These are phyloP conservation scores for Hepsetus odoe DNA, from an alignment of 2,113 vertebrate genomes.

Conservation along the genomic window DNA sequence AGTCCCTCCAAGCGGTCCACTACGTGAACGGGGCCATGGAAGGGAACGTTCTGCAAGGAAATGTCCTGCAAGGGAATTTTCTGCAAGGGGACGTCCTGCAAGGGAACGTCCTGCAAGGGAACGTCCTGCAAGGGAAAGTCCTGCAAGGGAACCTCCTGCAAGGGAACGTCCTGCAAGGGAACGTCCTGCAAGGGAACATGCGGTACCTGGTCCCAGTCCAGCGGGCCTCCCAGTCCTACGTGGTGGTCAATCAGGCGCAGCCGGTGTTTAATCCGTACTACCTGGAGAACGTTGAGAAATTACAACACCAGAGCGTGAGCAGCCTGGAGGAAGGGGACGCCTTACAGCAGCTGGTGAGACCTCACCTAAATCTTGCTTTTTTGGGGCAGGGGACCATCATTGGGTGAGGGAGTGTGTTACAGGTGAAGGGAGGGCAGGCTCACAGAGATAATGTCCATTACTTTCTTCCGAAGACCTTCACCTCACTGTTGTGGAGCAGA, in stretches of 20 bases:
- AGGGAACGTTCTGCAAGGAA: conserved; percentile 51
- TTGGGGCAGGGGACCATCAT: no score
- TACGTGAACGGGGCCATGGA: conserved; percentile 53
- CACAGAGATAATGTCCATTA: no score
- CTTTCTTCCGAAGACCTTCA: no score
- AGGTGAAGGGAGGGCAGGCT: no score
- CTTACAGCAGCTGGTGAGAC: conserved; percentile 21
- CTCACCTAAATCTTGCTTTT: neutral
- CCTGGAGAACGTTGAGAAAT: conserved; percentile 37
- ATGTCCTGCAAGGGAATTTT: conserved; percentile 54
- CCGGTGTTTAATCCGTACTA: conserved; percentile 51
- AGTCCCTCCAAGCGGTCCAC: conserved; percentile 47
- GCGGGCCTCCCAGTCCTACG: conserved; percentile 45
- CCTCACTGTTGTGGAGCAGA: no score
- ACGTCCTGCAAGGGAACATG: conserved; percentile 54
- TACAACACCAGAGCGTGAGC: conserved; percentile 20
- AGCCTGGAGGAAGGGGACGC: conserved; percentile 48
- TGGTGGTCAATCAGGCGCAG: conserved; percentile 53
- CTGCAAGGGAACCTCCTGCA: conserved; percentile 49
- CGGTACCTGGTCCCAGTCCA: conserved; percentile 65
- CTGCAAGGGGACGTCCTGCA: conserved; percentile 50
- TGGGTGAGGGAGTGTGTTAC: no score
- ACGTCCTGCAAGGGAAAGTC: conserved; percentile 51
- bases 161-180: conserved; percentile 47
- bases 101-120: conserved; percentile 47